Conservation (phyloP, 2,888 invertebrate genomes). For the Cephonodes hylas region DNA sequence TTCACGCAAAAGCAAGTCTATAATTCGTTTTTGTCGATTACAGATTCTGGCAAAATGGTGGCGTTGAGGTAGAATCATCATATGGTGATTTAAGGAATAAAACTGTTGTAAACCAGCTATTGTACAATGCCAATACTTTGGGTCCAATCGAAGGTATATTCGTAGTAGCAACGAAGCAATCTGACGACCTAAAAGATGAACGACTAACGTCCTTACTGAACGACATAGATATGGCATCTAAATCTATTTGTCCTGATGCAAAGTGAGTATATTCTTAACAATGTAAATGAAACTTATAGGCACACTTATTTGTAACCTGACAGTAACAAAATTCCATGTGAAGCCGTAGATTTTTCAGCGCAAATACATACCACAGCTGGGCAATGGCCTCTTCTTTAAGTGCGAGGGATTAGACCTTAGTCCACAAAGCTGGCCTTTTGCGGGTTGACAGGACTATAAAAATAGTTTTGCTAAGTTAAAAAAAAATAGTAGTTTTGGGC, state of each 20-base stretch:
- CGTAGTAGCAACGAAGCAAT: not conserved
- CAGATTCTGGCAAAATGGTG: slow-evolving; percentile 28
- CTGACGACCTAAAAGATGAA: not conserved
- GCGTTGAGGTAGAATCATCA: slow-evolving; percentile 22
- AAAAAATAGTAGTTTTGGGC: no score
- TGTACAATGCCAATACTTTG: slow-evolving; percentile 6
- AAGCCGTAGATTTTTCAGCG: no score
- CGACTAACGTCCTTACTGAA: not conserved
- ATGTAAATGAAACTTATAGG: no score
- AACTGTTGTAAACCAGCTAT: slow-evolving; percentile 8
- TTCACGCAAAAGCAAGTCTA: not conserved
- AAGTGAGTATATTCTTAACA: not conserved
- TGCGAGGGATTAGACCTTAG: no score
- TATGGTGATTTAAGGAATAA: slow-evolving; percentile 17
- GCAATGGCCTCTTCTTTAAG: no score
- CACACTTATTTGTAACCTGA: no score
- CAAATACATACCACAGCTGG: no score
- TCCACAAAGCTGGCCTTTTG: no score
- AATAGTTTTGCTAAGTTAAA: no score
- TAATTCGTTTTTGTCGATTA: slow-evolving; percentile 11
- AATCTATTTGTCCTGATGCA: not conserved
- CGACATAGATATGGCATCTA: not conserved
- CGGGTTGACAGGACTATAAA: no score
- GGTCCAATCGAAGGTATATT: slow-evolving; percentile 14
- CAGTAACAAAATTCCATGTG: no score